These are phyloP conservation scores for Labia minor DNA, from an alignment of 2,888 invertebrate genomes.

Conservation along the genomic window DNA sequence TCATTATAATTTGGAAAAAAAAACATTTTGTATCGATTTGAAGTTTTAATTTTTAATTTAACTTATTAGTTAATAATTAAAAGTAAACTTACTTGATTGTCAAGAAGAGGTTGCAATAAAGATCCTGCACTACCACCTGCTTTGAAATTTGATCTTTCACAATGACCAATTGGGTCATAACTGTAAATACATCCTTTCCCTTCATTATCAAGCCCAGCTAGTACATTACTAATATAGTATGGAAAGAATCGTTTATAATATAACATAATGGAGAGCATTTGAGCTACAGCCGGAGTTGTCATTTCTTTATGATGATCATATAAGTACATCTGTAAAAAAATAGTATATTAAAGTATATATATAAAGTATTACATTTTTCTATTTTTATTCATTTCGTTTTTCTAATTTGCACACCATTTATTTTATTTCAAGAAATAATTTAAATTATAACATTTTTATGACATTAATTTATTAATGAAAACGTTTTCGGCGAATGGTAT, in stretches of 20 bases:
- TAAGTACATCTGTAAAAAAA: slow-evolving; percentile 62
- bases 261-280: slow-evolving; percentile 90
- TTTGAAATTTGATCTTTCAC: slow-evolving; percentile 70
- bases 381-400: slow-evolving; percentile 3
- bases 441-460: too few relatives aligned
- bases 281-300: slow-evolving; percentile 85
- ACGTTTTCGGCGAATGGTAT: too few relatives aligned
- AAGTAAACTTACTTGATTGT: slow-evolving; percentile 85
- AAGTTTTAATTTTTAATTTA: too few relatives aligned
- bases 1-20: too few relatives aligned
- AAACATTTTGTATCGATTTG: background rate
- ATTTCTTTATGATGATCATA: slow-evolving; percentile 90
- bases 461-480: too few relatives aligned
- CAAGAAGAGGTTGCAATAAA: slow-evolving; percentile 85
- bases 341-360: slow-evolving; percentile 15
- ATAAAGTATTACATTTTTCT: too few relatives aligned
- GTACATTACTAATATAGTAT: slow-evolving; percentile 88
- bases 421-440: too few relatives aligned
- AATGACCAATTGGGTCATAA: slow-evolving; percentile 96
- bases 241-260: slow-evolving; percentile 98
- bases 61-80: too few relatives aligned
- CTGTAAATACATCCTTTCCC: slow-evolving; percentile 92
- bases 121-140: slow-evolving; percentile 87
- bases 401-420: background rate
- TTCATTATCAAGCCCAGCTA: slow-evolving; percentile 86